Conservation (phyloP, 2,113 vertebrate genomes). For the Paramormyrops kingsleyae region DNA sequence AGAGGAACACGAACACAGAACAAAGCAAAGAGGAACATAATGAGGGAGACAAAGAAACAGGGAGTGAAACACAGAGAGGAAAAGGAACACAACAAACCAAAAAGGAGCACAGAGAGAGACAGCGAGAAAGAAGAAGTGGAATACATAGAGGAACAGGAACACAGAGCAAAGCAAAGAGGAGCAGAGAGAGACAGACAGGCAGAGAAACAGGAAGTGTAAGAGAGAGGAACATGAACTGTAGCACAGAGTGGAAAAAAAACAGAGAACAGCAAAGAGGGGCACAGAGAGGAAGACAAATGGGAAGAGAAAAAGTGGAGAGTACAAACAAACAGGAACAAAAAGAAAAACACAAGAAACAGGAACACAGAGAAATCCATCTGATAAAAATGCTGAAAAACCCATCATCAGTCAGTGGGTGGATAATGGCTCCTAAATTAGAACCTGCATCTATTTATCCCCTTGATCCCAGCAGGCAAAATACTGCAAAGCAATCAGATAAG, state of each 20-base stretch:
- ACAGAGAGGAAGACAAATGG: not conserved
- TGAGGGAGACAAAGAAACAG: not conserved
- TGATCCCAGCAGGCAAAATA: not conserved
- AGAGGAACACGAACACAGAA: not conserved
- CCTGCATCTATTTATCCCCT: not conserved
- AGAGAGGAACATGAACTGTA: too few relatives aligned
- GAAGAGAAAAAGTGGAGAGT: not conserved
- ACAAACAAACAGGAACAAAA: not conserved
- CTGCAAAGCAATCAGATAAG: not conserved
- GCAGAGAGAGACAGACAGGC: not conserved
- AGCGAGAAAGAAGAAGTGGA: too few relatives aligned
- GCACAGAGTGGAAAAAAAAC: too few relatives aligned
- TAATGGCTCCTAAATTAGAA: constrained; percentile 6
- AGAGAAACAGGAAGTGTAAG: not conserved
- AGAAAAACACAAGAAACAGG: not conserved
- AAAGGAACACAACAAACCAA: not conserved
- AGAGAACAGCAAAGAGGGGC: not conserved
- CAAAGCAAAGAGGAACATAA: not conserved
- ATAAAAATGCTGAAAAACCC: not conserved
- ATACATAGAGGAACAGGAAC: constrained; percentile 20
- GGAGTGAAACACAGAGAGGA: not conserved
- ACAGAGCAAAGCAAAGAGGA: too few relatives aligned
- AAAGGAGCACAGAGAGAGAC: constrained; percentile 7
- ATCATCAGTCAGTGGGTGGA: not conserved
- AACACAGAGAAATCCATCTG: not conserved